Base-by-base conservation (phyloP, 2,888 invertebrate species). In the Malthinus flaveolus region DNA sequence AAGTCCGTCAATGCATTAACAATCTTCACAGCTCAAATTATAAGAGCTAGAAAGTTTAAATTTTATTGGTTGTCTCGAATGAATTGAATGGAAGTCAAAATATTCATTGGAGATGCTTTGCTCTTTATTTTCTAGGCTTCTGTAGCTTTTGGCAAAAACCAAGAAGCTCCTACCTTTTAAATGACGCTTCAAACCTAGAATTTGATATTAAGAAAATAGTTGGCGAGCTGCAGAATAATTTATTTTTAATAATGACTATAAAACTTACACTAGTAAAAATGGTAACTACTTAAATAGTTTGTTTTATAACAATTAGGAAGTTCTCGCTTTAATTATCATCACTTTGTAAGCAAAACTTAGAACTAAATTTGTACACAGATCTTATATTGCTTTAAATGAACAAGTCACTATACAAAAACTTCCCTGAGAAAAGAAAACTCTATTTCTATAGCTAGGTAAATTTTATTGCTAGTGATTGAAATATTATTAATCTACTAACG, bases 231-330 rank as follows among this genome's bases (percentile, higher is more conserved):
- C n/a, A 13, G 49, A 61, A 58, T 48, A 56, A 59, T 37, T 37
- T 62, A 60, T 60, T 60, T 63, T 63, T 49, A 62, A 53, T 56
- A 62, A 61, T 64, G 62, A 50, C 64, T 64, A 64, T 64, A 64
- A 64, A 64, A 64, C 47, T 53, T 53, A 53, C 47, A 56, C 52
- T 53, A 58, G 52, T 58, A 52, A 53, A 58, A 58, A 52, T 58
- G 58, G 58, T 58, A 58, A 58, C 58, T 53, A 58, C 48, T 48
- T 47, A 58, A 58, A 58, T 58, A 58, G 52, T 58, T 46, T 37
- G 44, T 35, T 51, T 45, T 44, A 49, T 56, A 36, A 31, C 9
- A 32, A 48, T n/a, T 53, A 48, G 44, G 45, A 33, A 34, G 37
- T 37, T 33, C 32, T 13, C 3, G 32, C 10, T 35, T 46, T 23